phyloP scores from a whole-genome alignment of 2,113 vertebrate genomes.

The Talpa occidentalis region DNA sequence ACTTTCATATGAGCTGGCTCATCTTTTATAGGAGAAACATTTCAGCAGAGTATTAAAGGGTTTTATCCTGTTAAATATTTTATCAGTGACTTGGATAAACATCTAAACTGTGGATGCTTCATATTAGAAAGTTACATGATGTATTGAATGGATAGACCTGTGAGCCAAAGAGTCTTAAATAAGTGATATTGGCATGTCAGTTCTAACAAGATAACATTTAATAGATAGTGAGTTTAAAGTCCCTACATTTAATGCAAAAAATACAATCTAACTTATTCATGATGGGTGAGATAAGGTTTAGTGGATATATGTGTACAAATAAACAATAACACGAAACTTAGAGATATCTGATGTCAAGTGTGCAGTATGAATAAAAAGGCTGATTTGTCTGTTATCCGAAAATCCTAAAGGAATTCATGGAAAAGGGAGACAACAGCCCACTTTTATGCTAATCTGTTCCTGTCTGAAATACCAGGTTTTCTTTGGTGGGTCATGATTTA shows the following conservation, averaged over 20 bases:
- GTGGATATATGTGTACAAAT: not conserved
- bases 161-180: slow-evolving; percentile 45
- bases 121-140: not conserved
- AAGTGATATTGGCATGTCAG: not conserved
- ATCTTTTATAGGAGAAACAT: not conserved
- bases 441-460: not conserved
- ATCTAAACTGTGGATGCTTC: not conserved
- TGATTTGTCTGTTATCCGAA: not conserved
- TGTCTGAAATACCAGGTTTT: not conserved
- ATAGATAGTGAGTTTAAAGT: slow-evolving; percentile 40
- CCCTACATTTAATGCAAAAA: slow-evolving; percentile 27
- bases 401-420: not conserved
- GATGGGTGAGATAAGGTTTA: not conserved
- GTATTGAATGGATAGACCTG: not conserved
- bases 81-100: slow-evolving; percentile 40
- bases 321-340: not conserved
- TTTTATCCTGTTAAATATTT: slow-evolving; percentile 42
- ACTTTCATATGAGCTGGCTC: not conserved
- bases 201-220: slow-evolving; percentile 41
- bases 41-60: slow-evolving; percentile 13
- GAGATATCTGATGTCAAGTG: not conserved
- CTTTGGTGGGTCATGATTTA: not conserved
- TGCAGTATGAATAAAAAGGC: not conserved
- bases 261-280: not conserved
- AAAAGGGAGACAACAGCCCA: not conserved